Evolutionary conservation across 2,888 invertebrate genomes (phyloP).

Genomic region (Drosophila hamatofila): DNA sequence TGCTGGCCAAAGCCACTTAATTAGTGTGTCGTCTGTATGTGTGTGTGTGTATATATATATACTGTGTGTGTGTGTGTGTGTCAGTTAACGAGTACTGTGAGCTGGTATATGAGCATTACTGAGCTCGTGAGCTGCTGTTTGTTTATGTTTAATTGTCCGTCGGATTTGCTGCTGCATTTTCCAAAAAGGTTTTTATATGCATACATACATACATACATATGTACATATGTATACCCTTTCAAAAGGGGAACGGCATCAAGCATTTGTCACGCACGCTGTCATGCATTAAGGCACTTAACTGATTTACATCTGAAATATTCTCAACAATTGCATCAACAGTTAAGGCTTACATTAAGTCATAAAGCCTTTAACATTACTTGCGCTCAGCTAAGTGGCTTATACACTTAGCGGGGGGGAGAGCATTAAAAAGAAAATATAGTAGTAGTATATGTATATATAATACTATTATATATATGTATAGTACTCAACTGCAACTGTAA

Average conservation of each 20-base stretch:
- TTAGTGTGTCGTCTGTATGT: conserved; percentile 38
- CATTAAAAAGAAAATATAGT: not conserved
- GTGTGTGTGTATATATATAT: conserved; percentile 19
- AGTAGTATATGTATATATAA: not conserved
- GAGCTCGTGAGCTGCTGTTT: conserved; percentile 50
- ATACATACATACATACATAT: not conserved
- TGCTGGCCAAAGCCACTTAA: conserved; percentile 57
- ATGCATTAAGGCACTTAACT: conserved; percentile 29
- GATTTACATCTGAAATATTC: conserved; percentile 38
- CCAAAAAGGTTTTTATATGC: conserved; percentile 1
- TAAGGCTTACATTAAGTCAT: conserved; percentile 4
- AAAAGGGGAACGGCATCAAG: conserved; percentile 18
- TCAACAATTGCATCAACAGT: conserved; percentile 28
- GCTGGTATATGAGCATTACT: conserved; percentile 24
- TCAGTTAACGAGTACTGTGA: conserved; percentile 30
- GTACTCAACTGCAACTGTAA: conserved; percentile 3
- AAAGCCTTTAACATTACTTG: conserved; percentile 1
- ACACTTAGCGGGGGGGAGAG: not conserved
- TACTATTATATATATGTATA: not conserved
- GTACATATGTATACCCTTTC: conserved; percentile 42
- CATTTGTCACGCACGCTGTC: conserved; percentile 39
- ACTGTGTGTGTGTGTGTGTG: conserved; percentile 8
- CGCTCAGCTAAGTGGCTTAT: conserved; percentile 1
- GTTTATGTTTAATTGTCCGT: conserved; percentile 70
- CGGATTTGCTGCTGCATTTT: conserved; percentile 36